phyloP scores from a whole-genome alignment of 2,888 invertebrate genomes.

The Sylvicola cinctus region DNA sequence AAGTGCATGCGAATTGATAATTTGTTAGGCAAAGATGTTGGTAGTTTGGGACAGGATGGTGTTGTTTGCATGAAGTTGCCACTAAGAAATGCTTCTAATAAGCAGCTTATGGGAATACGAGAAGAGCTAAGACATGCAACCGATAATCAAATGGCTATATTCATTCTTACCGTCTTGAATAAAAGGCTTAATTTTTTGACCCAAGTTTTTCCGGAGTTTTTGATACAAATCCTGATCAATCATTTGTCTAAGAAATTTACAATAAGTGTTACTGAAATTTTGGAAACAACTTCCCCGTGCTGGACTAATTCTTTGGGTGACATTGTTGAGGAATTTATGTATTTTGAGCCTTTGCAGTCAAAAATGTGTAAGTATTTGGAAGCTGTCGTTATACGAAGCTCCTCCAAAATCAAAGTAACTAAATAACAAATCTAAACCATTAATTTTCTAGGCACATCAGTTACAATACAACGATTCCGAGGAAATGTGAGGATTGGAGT shows the following conservation, averaged over 20 bases:
- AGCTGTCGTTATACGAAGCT: not conserved
- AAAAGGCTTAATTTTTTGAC: conserved; percentile 20
- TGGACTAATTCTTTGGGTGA: conserved; percentile 19
- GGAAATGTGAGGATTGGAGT: conserved; percentile 19
- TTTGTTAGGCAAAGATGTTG: conserved; percentile 15
- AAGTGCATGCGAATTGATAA: conserved; percentile 21
- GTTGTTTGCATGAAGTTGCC: conserved; percentile 22
- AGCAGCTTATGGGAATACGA: conserved; percentile 16
- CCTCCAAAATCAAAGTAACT: no score
- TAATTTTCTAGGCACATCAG: conserved; percentile 16
- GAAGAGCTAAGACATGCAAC: conserved; percentile 17
- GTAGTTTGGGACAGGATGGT: conserved; percentile 16
- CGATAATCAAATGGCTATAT: conserved; percentile 19
- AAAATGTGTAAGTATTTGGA: conserved; percentile 17
- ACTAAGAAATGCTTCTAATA: conserved; percentile 11
- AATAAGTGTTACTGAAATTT: conserved; percentile 22
- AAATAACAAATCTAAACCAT: not conserved
- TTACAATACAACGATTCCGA: conserved; percentile 23
- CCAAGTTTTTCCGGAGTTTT: conserved; percentile 17
- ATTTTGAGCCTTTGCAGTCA: conserved; percentile 23
- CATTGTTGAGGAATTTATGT: conserved; percentile 18
- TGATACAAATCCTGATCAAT: conserved; percentile 22
- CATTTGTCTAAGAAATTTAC: conserved; percentile 23
- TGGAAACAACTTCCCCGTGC: conserved; percentile 14
- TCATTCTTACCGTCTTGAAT: conserved; percentile 21